Base-by-base conservation (phyloP, 2,797 vertebrate species). In the Glossophaga mutica region DNA sequence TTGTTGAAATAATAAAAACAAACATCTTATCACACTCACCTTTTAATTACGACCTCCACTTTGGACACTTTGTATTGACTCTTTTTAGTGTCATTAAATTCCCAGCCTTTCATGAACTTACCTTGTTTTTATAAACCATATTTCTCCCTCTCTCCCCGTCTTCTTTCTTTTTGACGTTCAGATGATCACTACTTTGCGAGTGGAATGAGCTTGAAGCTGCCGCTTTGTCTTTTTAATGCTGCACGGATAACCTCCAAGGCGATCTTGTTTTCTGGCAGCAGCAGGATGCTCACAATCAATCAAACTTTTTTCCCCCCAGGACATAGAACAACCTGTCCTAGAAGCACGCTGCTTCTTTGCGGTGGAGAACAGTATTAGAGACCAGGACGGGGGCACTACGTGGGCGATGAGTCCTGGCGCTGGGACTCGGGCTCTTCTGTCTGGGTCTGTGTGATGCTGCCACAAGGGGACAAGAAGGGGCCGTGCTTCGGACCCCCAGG, bases 1-100 rank as follows among this genome's bases (percentile, higher is more conserved):
- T 59, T 79, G 65, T 12, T 70, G 57, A 87, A 90, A 93, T 79
- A 88, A 94, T 87, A 87, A 39, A 93, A 86, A n/a, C 11, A 9
- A 90, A 50, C 91, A 39, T 70, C 9, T 78, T 79, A 67, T 71
- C 83, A 39, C 8, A 22, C 18, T 87, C 48, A 39, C n/a, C 1
- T 57, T 94, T 88, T 83, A 39, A 78, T 73, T 79, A 74, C 16
- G 83, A 34, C 37, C 37, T 67, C 37, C 24, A 42, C 94, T 92
- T 50, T 67, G 48, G 67, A 11, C 57, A 24, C 29, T 67, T 94
- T 81, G 4, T 77, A 71, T 26, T 70, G 55, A 79, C 90, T 52
- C 22, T 57, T 76, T 65, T 16, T 14, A 39, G 46, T 12, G 26
- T 83, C 48, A 74, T 74, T 48, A 79, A 79, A 73, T 18, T 90